A percentile compares a stretch with the other conserved stretches of the same genome.
phyloP scores from a whole-genome alignment of 2,888 invertebrate species.

The Leptopilina syphax region DNA sequence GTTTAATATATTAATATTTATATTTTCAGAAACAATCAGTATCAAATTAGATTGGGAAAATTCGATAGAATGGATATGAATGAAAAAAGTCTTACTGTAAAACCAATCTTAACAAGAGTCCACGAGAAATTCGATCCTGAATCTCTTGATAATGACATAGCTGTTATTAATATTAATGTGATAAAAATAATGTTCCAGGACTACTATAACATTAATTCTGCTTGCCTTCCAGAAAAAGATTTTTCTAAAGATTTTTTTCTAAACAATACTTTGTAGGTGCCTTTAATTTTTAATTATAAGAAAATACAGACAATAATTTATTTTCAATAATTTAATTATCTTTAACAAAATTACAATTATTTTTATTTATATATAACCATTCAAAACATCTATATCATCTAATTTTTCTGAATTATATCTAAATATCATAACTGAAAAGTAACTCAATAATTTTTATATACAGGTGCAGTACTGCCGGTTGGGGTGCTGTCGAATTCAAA shows the following conservation, averaged over 20 bases:
- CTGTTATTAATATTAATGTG: slow-evolving; percentile 83
- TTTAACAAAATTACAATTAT: no score
- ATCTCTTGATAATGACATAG: slow-evolving; percentile 89
- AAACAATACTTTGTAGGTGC: no score
- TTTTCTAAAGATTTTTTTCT: no score
- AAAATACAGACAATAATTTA: no score
- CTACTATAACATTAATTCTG: slow-evolving; percentile 77
- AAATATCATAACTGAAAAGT: no score
- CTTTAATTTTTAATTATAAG: no score
- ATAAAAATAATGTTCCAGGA: slow-evolving; percentile 69
- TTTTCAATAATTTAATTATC: no score
- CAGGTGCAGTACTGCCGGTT: slow-evolving; percentile 87
- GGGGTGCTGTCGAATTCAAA: slow-evolving; percentile 89
- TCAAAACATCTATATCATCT: no score
- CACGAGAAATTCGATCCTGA: slow-evolving; percentile 84
- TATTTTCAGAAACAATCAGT: slow-evolving; percentile 64
- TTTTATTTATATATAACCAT: no score
- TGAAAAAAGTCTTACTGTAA: slow-evolving; percentile 83
- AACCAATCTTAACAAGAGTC: slow-evolving; percentile 80
- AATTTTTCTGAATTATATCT: no score
- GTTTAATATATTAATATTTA: neutral
- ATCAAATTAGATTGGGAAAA: slow-evolving; percentile 86
- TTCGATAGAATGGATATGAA: slow-evolving; percentile 84
- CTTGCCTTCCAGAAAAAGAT: slow-evolving; percentile 68
- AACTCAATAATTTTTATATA: neutral